Conservation (phyloP, 2,797 vertebrate species). For the Acanthiza pusilla region DNA sequence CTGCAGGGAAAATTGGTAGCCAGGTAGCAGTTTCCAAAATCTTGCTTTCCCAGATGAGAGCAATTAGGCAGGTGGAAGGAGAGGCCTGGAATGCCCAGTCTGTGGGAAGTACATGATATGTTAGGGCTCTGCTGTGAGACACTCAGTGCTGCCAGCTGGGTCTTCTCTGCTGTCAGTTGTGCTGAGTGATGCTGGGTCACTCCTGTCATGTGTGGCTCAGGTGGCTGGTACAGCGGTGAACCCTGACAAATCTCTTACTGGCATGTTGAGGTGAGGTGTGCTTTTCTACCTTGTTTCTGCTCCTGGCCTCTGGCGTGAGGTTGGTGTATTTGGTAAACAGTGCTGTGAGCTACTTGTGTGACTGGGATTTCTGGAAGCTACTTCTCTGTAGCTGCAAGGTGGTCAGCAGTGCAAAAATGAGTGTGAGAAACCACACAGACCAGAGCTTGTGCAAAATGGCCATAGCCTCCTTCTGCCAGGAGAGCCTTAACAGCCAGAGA, state of each 20-base stretch:
- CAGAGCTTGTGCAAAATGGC: not conserved
- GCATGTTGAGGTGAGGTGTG: not conserved
- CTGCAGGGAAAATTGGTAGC: not conserved
- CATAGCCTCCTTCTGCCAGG: not conserved
- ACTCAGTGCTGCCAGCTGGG: not conserved
- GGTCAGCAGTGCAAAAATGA: not conserved
- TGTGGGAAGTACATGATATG: not conserved
- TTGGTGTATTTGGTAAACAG: not conserved
- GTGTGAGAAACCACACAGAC: not conserved
- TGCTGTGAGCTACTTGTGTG: not conserved
- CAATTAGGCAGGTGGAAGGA: not conserved
- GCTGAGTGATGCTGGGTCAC: not conserved
- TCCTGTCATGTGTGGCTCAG: not conserved
- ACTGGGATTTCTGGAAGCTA: not conserved
- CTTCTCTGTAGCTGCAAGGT: not conserved
- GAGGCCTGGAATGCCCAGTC: not conserved
- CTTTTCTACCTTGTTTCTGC: not conserved
- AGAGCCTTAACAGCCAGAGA: fast-evolving
- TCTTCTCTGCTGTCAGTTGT: not conserved
- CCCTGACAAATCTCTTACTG: not conserved
- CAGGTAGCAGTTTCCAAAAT: not conserved
- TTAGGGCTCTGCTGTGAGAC: not conserved
- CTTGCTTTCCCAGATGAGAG: not conserved
- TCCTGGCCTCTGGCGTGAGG: not conserved
- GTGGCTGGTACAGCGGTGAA: not conserved